Evolutionary conservation across 2,113 vertebrate species (phyloP).

Genomic region (Mionectes macconnelli): DNA sequence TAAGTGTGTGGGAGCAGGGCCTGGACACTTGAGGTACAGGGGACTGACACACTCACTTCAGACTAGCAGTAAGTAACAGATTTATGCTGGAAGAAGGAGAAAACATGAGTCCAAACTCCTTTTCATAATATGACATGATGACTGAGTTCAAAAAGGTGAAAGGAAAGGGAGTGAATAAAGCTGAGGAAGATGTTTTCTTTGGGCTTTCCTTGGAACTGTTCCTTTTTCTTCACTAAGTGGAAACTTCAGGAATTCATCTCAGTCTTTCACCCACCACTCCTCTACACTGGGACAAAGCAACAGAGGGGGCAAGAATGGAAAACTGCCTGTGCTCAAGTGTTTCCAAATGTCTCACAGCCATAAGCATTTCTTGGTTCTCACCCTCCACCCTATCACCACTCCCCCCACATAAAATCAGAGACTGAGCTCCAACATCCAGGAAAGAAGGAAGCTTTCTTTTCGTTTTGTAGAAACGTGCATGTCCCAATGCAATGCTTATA

Average conservation of each 20-base stretch:
- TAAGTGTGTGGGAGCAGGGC: not conserved
- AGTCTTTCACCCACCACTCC: conserved; percentile 9
- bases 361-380: conserved; percentile 23
- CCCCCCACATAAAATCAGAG: conserved; percentile 32
- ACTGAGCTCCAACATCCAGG: not conserved
- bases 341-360: conserved; percentile 63
- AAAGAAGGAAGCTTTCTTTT: not conserved
- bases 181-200: not conserved
- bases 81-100: not conserved
- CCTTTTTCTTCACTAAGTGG: not conserved
- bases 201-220: conserved; percentile 11
- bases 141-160: not conserved
- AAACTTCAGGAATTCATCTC: conserved; percentile 21
- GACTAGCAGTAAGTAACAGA: not conserved
- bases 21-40: not conserved
- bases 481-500: not conserved
- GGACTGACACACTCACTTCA: not conserved
- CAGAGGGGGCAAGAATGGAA: not conserved
- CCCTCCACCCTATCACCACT: conserved; percentile 40
- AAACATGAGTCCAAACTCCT: not conserved
- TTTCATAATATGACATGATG: not conserved
- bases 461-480: not conserved
- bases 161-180: not conserved
- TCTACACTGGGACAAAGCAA: not conserved
- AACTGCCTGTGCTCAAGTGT: conserved; percentile 36